These are phyloP conservation scores for Bradypus variegatus DNA, from an alignment of 2,797 vertebrate species.

Conservation along the genomic window DNA sequence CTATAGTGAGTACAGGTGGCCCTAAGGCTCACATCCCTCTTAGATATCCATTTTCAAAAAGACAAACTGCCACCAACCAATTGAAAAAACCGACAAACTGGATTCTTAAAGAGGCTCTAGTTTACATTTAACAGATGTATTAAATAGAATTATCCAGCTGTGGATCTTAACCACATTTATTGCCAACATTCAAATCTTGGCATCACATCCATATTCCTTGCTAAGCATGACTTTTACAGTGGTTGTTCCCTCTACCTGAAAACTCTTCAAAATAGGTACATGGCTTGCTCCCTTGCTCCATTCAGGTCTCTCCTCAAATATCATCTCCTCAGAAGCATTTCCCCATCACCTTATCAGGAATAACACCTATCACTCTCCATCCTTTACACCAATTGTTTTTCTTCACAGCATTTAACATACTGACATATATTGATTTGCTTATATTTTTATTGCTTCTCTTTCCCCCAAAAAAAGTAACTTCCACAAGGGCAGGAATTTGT, in stretches of 20 bases:
- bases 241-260: neutral
- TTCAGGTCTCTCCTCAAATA: neutral
- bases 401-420: neutral
- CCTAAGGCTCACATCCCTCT: neutral
- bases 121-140: neutral
- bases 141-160: neutral
- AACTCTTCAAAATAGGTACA: neutral
- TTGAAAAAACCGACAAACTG: neutral
- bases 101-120: neutral
- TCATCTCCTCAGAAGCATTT: neutral
- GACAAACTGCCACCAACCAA: neutral
- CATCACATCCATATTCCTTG: neutral
- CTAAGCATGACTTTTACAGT: neutral
- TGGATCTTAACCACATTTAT: neutral
- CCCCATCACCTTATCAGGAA: neutral
- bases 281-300: neutral
- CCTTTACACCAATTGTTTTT: neutral
- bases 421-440: neutral
- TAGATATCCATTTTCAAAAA: neutral
- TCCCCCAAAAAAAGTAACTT: slow-evolving; percentile 15
- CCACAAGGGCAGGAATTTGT: neutral
- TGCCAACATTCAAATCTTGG: neutral
- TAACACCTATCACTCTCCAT: neutral
- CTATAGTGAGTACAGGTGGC: neutral
- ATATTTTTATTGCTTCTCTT: neutral